phyloP scores from a whole-genome alignment of 2,113 vertebrate genomes.

The Barbus barbus region DNA sequence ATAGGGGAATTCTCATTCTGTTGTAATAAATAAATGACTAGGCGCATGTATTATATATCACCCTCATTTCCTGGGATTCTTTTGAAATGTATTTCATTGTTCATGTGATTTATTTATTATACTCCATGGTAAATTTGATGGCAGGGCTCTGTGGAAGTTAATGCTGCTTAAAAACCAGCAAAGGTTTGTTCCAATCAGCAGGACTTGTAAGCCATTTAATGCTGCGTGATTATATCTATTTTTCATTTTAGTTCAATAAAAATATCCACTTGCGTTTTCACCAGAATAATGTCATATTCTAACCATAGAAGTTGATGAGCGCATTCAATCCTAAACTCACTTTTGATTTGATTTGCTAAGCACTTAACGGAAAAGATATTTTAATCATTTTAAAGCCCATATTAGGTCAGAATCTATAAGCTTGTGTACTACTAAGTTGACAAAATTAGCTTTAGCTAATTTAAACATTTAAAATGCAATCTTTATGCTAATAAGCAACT shows the following conservation, averaged over 20 bases:
- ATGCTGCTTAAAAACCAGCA: constrained; percentile 40
- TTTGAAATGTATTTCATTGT: constrained; percentile 81
- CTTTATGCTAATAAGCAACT: no score
- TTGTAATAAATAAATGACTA: constrained; percentile 86
- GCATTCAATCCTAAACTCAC: constrained; percentile 7
- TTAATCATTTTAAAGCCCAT: neutral
- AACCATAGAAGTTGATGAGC: neutral
- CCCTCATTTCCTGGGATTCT: constrained; percentile 78
- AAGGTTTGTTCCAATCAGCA: constrained; percentile 30
- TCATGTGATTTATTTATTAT: constrained; percentile 81
- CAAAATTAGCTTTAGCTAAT: no score
- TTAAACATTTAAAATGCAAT: no score
- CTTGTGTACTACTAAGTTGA: neutral
- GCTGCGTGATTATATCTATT: neutral
- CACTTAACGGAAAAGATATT: neutral
- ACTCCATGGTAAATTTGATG: constrained; percentile 65
- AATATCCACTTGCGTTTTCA: constrained; percentile 30
- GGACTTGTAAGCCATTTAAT: constrained; percentile 42
- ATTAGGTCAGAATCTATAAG: neutral
- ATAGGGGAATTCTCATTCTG: constrained; percentile 83
- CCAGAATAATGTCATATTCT: constrained; percentile 15
- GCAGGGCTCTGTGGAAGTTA: constrained; percentile 63
- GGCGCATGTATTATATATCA: constrained; percentile 85
- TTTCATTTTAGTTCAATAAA: constrained; percentile 37
- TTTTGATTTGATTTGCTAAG: constrained; percentile 30